Evolutionary conservation across 2,113 vertebrate species (phyloP).

Genomic region (Sylvia atricapilla): DNA sequence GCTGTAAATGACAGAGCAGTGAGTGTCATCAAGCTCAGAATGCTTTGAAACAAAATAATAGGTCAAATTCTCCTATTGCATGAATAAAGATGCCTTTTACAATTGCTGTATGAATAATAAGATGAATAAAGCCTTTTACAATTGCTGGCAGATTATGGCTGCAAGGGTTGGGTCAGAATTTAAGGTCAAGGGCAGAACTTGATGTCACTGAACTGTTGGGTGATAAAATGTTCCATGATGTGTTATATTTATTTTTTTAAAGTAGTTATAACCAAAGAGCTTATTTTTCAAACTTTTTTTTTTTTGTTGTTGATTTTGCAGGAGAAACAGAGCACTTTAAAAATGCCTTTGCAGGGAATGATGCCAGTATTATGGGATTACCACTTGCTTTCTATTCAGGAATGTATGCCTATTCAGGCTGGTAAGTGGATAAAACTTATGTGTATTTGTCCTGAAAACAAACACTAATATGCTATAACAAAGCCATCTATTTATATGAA

Average conservation of each 20-base stretch:
- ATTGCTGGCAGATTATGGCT: background rate
- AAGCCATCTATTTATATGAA: background rate
- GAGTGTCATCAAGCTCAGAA: background rate
- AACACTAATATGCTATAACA: background rate
- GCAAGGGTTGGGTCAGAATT: background rate
- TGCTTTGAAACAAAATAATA: background rate
- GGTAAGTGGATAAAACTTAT: constrained; percentile 78
- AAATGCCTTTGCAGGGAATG: constrained; percentile 84
- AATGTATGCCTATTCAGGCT: constrained; percentile 97
- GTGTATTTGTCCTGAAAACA: background rate
- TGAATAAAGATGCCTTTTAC: background rate
- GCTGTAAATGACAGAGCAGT: background rate
- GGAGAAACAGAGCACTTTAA: constrained; percentile 91
- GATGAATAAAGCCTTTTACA: background rate
- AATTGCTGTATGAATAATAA: background rate
- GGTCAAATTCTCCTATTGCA: background rate
- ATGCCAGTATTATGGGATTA: constrained; percentile 80
- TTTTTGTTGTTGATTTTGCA: constrained; percentile 63
- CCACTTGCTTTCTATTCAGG: constrained; percentile 97
- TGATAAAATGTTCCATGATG: background rate
- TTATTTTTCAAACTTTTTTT: background rate
- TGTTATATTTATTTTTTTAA: background rate
- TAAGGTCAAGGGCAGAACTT: background rate
- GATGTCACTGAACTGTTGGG: background rate
- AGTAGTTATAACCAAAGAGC: background rate